A percentile compares a stretch with the other conserved stretches of the same genome.
Conservation (phyloP, 2,113 vertebrate species). For the Lampris incognitus region DNA sequence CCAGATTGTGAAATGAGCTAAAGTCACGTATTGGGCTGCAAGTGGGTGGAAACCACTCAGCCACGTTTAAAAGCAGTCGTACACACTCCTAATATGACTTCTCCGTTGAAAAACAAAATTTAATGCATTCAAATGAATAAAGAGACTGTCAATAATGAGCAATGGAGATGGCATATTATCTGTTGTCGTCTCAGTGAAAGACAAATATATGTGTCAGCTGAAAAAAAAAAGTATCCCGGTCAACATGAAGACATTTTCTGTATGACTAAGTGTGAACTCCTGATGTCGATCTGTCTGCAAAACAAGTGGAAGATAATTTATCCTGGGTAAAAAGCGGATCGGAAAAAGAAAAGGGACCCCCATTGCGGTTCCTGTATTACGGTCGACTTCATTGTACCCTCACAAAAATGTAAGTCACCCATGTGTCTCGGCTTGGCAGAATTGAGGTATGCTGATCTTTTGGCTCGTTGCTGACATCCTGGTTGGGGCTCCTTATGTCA, state of each 20-base stretch:
- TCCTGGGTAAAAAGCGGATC: constrained; percentile 33
- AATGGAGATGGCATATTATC: background rate
- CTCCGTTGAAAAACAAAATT: too few species aligned
- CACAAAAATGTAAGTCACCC: constrained; percentile 55
- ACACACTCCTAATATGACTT: background rate
- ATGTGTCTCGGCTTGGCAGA: constrained; percentile 64
- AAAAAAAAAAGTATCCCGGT: constrained; percentile 1
- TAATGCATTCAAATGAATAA: too few species aligned
- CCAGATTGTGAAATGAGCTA: background rate
- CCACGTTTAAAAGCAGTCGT: background rate
- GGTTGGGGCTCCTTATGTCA: constrained; percentile 52
- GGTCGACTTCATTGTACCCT: constrained; percentile 47
- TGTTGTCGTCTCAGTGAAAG: constrained; percentile 9
- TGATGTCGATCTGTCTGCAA: background rate
- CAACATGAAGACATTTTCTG: background rate
- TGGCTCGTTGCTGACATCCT: constrained; percentile 51
- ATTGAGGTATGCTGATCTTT: constrained; percentile 59
- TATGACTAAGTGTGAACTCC: constrained; percentile 11
- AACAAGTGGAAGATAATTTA: background rate
- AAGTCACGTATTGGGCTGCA: too few species aligned
- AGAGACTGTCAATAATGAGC: too few species aligned
- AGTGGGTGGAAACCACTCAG: background rate
- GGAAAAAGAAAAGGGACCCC: constrained; percentile 2
- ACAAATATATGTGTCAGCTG: background rate
- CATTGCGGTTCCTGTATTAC: constrained; percentile 17